Conservation (phyloP, 2,113 vertebrate genomes). For the Rhinogobius similis region DNA sequence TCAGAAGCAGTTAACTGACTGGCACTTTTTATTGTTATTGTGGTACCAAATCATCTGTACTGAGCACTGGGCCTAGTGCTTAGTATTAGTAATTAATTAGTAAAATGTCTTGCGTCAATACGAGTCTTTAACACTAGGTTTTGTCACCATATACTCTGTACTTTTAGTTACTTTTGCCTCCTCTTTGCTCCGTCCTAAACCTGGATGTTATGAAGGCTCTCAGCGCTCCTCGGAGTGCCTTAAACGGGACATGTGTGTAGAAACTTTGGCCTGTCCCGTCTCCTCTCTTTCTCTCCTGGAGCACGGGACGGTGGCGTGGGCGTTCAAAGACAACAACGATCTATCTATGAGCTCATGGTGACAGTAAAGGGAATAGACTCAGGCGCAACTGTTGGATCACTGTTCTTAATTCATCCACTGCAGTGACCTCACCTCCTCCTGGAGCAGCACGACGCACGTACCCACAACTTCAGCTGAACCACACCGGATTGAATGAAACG, state of each 20-base stretch:
- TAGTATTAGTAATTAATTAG: no score
- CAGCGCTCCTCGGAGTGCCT: conserved; percentile 33
- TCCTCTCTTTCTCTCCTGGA: conserved; percentile 38
- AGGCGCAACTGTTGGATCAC: conserved; percentile 43
- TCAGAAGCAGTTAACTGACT: no score
- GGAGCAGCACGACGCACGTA: conserved; percentile 55
- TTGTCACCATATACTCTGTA: background rate
- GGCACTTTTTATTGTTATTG: no score
- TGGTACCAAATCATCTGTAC: no score
- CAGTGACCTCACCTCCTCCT: conserved; percentile 83
- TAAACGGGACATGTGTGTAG: conserved; percentile 62
- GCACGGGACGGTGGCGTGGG: conserved; percentile 15
- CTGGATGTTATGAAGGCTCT: conserved; percentile 45
- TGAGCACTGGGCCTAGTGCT: no score
- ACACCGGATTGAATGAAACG: conserved; percentile 69
- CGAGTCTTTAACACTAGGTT: no score
- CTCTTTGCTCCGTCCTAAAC: background rate
- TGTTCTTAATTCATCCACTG: conserved; percentile 38
- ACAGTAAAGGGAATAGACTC: conserved; percentile 42
- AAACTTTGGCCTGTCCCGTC: conserved; percentile 42
- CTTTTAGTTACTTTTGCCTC: conserved; percentile 3
- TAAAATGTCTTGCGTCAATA: no score
- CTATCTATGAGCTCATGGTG: conserved; percentile 57
- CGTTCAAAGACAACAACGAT: conserved; percentile 53
- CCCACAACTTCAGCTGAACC: conserved; percentile 62